phyloP scores from a whole-genome alignment of 1,140 invertebrate species.

The Ectropis grisescens region DNA sequence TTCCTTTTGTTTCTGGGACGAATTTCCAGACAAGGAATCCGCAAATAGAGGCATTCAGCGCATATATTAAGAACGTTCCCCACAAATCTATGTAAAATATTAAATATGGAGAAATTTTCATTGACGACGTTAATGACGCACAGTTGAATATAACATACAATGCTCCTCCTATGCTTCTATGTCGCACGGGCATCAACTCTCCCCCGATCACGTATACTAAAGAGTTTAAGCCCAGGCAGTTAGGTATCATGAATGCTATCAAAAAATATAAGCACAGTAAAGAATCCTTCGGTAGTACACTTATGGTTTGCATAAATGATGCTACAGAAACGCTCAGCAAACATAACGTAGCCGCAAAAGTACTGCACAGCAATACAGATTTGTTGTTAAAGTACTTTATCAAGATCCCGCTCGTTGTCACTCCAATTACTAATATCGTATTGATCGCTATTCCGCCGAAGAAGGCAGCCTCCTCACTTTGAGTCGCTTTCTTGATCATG shows the following conservation, averaged over 20 bases:
- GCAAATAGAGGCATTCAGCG: constrained; percentile 2
- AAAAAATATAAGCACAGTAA: constrained; percentile 2
- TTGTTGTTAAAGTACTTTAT: constrained; percentile 1
- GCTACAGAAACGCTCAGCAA: not conserved
- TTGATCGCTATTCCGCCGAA: not conserved
- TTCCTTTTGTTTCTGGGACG: constrained; percentile 7
- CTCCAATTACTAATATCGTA: not conserved
- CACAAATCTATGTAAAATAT: constrained; percentile 3
- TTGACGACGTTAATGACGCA: constrained; percentile 1
- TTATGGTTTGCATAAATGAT: constrained; percentile 1
- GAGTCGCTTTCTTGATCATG: constrained; percentile 1
- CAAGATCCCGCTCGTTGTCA: not conserved
- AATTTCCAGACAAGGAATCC: constrained; percentile 3
- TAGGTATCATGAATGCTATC: not conserved
- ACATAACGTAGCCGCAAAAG: not conserved
- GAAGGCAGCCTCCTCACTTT: not conserved
- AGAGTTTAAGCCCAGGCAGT: constrained; percentile 2
- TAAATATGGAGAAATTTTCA: constrained; percentile 8
- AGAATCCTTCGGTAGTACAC: not conserved
- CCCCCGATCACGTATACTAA: constrained; percentile 1
- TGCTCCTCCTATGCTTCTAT: constrained; percentile 6
- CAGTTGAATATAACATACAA: constrained; percentile 5
- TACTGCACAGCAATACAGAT: constrained; percentile 4
- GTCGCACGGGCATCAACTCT: constrained; percentile 10
- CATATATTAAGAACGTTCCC: constrained; percentile 8